Evolutionary conservation across 2,888 invertebrate species (phyloP).

Genomic region (Esperia sulphurella): DNA sequence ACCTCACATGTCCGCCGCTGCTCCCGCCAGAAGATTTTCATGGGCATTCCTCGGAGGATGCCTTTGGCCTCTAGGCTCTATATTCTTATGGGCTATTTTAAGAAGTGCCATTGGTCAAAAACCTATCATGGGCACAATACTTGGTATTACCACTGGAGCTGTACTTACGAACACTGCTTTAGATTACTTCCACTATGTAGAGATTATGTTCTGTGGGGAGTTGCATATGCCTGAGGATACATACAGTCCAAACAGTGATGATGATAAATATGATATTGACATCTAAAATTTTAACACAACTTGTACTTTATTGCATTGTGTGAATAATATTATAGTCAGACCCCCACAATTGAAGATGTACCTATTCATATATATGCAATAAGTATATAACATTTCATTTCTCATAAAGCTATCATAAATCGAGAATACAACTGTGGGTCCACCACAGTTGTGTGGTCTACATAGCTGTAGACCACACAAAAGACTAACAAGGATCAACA

Average conservation of each 20-base stretch:
- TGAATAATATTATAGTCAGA: no score
- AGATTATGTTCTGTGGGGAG: conserved; percentile 77
- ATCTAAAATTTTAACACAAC: conserved; percentile 29
- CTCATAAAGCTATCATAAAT: no score
- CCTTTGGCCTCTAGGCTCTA: conserved; percentile 93
- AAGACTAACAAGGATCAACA: no score
- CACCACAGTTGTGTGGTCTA: no score
- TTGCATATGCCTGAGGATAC: conserved; percentile 67
- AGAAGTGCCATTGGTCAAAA: conserved; percentile 87
- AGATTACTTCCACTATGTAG: conserved; percentile 82
- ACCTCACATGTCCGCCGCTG: conserved; percentile 85
- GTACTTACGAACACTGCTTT: conserved; percentile 82
- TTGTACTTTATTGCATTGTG: not conserved
- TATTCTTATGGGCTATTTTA: conserved; percentile 92
- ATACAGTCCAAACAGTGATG: conserved; percentile 72
- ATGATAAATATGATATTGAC: conserved; percentile 76
- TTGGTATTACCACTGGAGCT: conserved; percentile 85
- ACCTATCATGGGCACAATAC: conserved; percentile 81
- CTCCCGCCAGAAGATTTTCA: conserved; percentile 79
- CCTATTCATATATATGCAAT: no score
- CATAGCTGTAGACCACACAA: no score
- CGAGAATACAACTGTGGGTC: no score
- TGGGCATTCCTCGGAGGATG: conserved; percentile 89
- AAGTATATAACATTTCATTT: no score
- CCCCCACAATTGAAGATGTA: no score